Evolutionary conservation across 2,113 vertebrate genomes (phyloP).

Genomic region (Misgurnus anguillicaudatus): DNA sequence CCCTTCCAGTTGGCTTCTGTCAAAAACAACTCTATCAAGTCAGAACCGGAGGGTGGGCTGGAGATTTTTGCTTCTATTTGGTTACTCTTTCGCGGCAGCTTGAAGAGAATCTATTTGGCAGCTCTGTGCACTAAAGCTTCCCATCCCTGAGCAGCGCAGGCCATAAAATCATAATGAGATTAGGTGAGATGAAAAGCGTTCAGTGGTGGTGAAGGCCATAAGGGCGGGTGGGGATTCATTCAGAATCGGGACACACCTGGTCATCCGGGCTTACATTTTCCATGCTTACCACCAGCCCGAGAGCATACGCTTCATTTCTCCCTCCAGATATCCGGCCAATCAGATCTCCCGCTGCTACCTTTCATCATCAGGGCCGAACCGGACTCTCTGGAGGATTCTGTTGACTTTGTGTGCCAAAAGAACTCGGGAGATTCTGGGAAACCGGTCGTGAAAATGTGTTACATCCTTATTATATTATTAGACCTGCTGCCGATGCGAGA

Average conservation of each 20-base stretch:
- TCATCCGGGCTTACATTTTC: slow-evolving; percentile 50
- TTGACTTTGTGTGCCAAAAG: slow-evolving; percentile 12
- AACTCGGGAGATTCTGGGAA: background rate
- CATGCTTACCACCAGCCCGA: background rate
- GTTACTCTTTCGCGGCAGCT: slow-evolving; percentile 9
- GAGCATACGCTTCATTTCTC: background rate
- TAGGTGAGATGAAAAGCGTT: slow-evolving; percentile 60
- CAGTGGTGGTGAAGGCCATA: slow-evolving; percentile 41
- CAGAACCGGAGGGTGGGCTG: slow-evolving; percentile 17
- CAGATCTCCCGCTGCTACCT: background rate
- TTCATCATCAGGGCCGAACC: slow-evolving; percentile 14
- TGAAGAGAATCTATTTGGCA: slow-evolving; percentile 52
- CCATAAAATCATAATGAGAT: slow-evolving; percentile 65
- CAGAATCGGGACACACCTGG: slow-evolving; percentile 52
- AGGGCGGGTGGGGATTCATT: slow-evolving; percentile 55
- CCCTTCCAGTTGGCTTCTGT: slow-evolving; percentile 27
- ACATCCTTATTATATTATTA: slow-evolving; percentile 36
- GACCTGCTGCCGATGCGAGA: slow-evolving; percentile 31
- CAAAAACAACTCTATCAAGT: slow-evolving; percentile 41
- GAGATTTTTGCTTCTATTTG: slow-evolving; percentile 30
- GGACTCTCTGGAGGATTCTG: slow-evolving; percentile 4
- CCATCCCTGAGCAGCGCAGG: slow-evolving; percentile 45
- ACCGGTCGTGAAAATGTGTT: background rate
- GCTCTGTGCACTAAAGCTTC: slow-evolving; percentile 44
- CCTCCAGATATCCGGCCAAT: slow-evolving; percentile 3